Percentiles rank a stretch among this genome's conserved stretches.
phyloP scores from a whole-genome alignment of 2,888 invertebrate species.

The Congeria kusceri region DNA sequence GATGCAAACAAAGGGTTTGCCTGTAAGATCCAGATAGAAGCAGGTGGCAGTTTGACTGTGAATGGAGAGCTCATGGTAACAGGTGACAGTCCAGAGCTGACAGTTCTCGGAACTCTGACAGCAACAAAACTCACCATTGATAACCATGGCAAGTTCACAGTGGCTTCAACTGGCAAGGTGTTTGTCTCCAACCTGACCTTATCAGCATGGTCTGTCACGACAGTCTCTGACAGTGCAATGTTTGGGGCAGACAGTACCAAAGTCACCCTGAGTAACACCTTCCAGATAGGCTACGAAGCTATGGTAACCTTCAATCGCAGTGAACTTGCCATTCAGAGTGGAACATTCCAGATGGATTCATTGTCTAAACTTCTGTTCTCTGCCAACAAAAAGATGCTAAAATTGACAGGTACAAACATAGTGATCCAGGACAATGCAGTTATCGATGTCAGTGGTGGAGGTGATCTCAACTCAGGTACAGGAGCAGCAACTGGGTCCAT shows the following conservation, averaged over 20 bases:
- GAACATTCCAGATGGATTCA: slow-evolving; percentile 38
- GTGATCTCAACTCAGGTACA: slow-evolving; percentile 32
- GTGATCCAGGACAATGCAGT: slow-evolving; percentile 40
- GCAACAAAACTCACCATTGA: slow-evolving; percentile 49
- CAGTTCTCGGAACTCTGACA: slow-evolving; percentile 51
- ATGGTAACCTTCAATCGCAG: slow-evolving; percentile 10
- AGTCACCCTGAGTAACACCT: slow-evolving; percentile 17
- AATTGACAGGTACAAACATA: slow-evolving; percentile 25
- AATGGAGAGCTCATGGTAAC: slow-evolving; percentile 47
- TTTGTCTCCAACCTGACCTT: slow-evolving; percentile 41
- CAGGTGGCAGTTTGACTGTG: slow-evolving; percentile 22
- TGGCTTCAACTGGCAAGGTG: slow-evolving; percentile 55
- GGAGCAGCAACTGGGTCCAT: slow-evolving; percentile 34
- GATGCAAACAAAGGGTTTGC: slow-evolving; percentile 43
- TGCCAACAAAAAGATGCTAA: slow-evolving; percentile 22
- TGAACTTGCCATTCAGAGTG: slow-evolving; percentile 13
- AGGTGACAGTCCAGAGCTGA: slow-evolving; percentile 52
- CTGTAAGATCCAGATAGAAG: slow-evolving; percentile 32
- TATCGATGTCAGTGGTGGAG: slow-evolving; percentile 50
- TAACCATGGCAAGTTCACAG: slow-evolving; percentile 51
- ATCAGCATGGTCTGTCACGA: slow-evolving; percentile 49
- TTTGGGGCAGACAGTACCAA: slow-evolving; percentile 12
- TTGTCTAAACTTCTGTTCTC: slow-evolving; percentile 22
- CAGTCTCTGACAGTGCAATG: slow-evolving; percentile 18
- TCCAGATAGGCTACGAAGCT: slow-evolving; percentile 32